A percentile compares a stretch with the other conserved stretches of the same genome.
These are phyloP conservation scores for Cephus runcator DNA, from an alignment of 2,888 invertebrate genomes.

Conservation along the genomic window DNA sequence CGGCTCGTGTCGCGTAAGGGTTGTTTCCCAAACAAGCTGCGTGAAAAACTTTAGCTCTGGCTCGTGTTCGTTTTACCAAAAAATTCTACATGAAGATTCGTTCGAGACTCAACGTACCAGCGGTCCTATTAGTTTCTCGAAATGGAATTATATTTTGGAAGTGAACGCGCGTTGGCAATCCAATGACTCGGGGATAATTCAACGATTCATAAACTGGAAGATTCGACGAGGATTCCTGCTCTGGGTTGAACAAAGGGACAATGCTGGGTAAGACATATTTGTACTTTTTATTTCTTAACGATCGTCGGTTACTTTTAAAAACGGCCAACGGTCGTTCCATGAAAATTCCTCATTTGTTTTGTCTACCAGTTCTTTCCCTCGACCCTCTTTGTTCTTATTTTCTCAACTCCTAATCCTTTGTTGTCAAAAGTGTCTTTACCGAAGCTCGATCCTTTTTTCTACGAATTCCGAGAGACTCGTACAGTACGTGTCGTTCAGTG, in stretches of 20 bases:
- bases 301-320: neutral
- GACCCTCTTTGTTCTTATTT: neutral
- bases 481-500: neutral
- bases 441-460: neutral
- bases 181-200: neutral
- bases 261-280: neutral
- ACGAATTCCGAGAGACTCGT: neutral
- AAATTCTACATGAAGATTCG: neutral
- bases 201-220: neutral
- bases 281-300: neutral
- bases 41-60: neutral
- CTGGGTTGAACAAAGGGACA: neutral
- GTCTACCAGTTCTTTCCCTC: neutral
- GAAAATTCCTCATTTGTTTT: neutral
- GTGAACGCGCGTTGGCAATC: neutral
- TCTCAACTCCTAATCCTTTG: neutral
- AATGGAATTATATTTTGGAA: neutral
- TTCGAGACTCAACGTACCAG: neutral
- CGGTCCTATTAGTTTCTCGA: neutral
- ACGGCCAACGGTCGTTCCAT: neutral
- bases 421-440: neutral
- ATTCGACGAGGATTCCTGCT: neutral
- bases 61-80: neutral
- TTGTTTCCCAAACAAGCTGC: neutral
- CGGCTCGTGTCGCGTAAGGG: neutral